These are phyloP conservation scores for Daphoenositta chrysoptera DNA, from an alignment of 2,113 vertebrate species.

Conservation along the genomic window DNA sequence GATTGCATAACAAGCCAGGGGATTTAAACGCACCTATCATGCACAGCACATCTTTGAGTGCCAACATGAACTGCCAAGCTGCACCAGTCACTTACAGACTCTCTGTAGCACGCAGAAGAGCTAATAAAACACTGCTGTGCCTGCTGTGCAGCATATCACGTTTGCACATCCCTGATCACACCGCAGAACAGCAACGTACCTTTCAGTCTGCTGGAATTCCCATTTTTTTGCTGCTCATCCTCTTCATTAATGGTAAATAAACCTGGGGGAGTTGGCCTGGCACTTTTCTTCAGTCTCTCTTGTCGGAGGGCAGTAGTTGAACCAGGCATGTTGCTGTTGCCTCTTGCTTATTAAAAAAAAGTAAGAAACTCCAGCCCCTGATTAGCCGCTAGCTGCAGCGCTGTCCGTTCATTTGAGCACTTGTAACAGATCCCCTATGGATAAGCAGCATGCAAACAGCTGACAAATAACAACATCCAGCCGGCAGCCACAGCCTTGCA, in stretches of 20 bases:
- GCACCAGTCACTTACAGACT: not conserved
- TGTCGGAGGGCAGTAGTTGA: slow-evolving; percentile 68
- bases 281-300: slow-evolving; percentile 80
- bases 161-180: not conserved
- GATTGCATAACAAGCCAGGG: not conserved
- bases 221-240: slow-evolving; percentile 87
- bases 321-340: slow-evolving; percentile 72
- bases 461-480: slow-evolving; percentile 72
- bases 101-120: not conserved
- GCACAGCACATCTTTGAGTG: not conserved
- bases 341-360: slow-evolving; percentile 51
- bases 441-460: slow-evolving; percentile 69
- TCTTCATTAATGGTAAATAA: slow-evolving; percentile 97
- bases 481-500: slow-evolving; percentile 40
- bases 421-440: slow-evolving; percentile 68
- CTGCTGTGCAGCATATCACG: not conserved
- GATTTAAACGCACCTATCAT: not conserved
- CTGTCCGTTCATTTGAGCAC: slow-evolving; percentile 72
- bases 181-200: slow-evolving; percentile 71
- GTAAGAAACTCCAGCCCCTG: slow-evolving; percentile 60
- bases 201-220: slow-evolving; percentile 72
- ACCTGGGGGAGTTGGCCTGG: slow-evolving; percentile 76
- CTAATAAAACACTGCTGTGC: not conserved
- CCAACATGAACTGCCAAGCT: not conserved
- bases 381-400: slow-evolving; percentile 69